Evolutionary conservation across 30 jellyfish, hydroid and myxozoan genomes (phyloP), one percentile per base, ranked within the genome.

Genomic region (Hydra vulgaris): DNA sequence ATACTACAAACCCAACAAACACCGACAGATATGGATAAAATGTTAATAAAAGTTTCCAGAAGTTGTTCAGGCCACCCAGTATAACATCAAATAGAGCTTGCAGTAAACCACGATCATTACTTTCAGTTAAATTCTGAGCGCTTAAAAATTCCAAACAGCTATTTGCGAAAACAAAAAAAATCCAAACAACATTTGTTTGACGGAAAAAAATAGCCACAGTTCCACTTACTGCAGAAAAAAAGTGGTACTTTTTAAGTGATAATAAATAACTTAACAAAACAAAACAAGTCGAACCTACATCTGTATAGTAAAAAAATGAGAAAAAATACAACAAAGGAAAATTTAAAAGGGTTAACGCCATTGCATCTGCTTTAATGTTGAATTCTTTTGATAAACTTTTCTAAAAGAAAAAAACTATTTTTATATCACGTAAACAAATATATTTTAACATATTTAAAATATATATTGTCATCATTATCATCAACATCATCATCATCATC

Each of bases 131-230:
- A 0, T 74, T 66, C 16, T 79, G 25, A 18, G 66, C 71, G 54
- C 78, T 88, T 7, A 87, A 25, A 24, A 25, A 74, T 66, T 53
- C 61, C 56, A 92, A 72, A 24, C 84, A 16, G 20, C 89, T 56
- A 0, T 15, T 52, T 8, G 87, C 96, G 19, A 87, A 92, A 79
- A 74, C 84, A 76, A 92, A 92, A 5, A 86, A 86, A 18, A 92
- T 89, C 98, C 98, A 92, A 15, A 92, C 81, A 74, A 92, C 88
- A 68, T 92, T 92, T 70, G 98, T 92, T 83, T 92, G 98, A 52
- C 98, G 79, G 77, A 92, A 92, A 71, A 90, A 71, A 19, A 92
- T 79, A 0, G 98, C 95, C 16, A 84, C 87, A 7, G 81, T 85
- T 12, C 98, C 96, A 15, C 88, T 67, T 18, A 81, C 54, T 0